Conservation (phyloP, 2,113 vertebrate genomes). For the Lophochroa leadbeateri region DNA sequence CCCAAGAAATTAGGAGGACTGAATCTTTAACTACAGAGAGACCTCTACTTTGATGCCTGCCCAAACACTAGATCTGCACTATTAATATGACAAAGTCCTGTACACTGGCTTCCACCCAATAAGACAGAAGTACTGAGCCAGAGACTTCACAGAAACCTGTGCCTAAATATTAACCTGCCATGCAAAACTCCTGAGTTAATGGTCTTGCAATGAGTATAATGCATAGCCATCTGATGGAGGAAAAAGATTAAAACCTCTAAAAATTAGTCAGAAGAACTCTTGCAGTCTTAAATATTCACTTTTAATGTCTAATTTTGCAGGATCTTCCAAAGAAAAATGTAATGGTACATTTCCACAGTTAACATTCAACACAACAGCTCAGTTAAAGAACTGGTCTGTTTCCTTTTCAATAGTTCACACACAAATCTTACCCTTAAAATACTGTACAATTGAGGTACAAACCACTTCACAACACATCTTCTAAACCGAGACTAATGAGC, state of each 20-base stretch:
- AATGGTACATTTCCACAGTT: background rate
- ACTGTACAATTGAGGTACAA: background rate
- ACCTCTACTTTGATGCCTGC: slow-evolving; percentile 7
- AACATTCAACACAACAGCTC: background rate
- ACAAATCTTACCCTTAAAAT: background rate
- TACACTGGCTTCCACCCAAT: background rate
- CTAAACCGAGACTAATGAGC: background rate
- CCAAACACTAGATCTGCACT: background rate
- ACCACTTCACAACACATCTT: background rate
- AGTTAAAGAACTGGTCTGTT: background rate
- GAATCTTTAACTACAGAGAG: background rate
- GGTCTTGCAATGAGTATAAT: background rate
- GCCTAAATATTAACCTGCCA: background rate
- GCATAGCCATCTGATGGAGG: background rate
- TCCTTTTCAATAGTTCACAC: background rate
- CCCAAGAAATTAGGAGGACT: background rate
- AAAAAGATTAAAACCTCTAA: background rate
- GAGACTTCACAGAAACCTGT: slow-evolving; percentile 21
- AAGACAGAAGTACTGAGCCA: background rate
- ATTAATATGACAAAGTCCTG: background rate
- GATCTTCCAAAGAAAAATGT: background rate
- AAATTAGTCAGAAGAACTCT: background rate
- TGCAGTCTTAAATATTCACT: background rate
- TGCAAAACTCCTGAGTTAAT: background rate
- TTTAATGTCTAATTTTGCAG: background rate